phyloP scores from a whole-genome alignment of 2,113 vertebrate species.

The Hucho hucho region DNA sequence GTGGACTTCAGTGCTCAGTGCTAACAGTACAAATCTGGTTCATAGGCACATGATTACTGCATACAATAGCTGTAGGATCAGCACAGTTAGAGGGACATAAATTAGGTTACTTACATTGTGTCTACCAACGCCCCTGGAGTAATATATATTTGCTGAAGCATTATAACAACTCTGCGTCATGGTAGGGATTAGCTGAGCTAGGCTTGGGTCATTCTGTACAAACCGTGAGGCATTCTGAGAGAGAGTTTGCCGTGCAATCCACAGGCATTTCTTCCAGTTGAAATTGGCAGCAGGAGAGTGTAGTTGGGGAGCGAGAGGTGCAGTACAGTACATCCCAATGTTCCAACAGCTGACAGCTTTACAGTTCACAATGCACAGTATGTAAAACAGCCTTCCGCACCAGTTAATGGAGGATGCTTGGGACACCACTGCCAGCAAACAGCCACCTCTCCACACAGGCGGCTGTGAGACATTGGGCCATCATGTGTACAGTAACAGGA shows the following conservation, averaged over 20 bases:
- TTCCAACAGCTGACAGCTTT: conserved; percentile 42
- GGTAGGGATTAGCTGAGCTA: too few species aligned
- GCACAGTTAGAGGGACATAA: too few species aligned
- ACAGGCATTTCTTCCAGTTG: conserved; percentile 19
- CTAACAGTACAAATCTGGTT: too few species aligned
- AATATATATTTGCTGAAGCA: too few species aligned
- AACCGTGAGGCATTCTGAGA: conserved; percentile 4
- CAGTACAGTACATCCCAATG: conserved; percentile 20
- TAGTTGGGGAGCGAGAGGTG: conserved; percentile 9
- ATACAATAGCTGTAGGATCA: too few species aligned
- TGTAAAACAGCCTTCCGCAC: conserved; percentile 24
- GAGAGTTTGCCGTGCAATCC: conserved; percentile 11
- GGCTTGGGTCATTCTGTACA: background rate
- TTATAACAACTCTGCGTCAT: too few species aligned
- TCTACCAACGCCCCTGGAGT: too few species aligned
- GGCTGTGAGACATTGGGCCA: background rate
- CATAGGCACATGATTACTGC: too few species aligned
- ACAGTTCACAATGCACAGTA: conserved; percentile 30
- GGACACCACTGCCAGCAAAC: conserved; percentile 7
- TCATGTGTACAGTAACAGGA: conserved; percentile 4
- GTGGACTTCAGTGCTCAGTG: too few species aligned
- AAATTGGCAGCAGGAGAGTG: conserved; percentile 13
- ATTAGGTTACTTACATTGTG: too few species aligned
- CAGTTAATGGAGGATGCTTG: conserved; percentile 16
- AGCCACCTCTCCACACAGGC: conserved; percentile 4